Base-by-base conservation (phyloP, 2,888 invertebrate species). In the Orthosia incerta region DNA sequence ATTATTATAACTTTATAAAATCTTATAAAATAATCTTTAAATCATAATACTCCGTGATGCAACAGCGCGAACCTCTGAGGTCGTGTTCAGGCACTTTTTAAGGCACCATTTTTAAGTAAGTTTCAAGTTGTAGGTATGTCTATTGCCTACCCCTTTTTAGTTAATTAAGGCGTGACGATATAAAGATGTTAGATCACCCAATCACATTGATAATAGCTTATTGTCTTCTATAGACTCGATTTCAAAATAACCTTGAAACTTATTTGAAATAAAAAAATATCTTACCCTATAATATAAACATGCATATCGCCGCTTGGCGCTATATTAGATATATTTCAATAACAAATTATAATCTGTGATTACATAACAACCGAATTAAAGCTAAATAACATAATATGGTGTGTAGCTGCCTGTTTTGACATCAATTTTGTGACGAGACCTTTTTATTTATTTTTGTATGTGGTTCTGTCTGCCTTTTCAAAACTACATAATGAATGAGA, bases 41-140 rank as follows among this genome's bases (percentile, higher is more conserved):
- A 72, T 78, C 73, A 63, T 91, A 93, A 93, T 94, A 94, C 94
- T 94, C 93, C 93, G 89, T 88, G 67, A 82, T 59, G 90, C 91
- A 93, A 92, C 93, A 48, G 91, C 91, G 89, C 89, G 12, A 65
- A 79, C 77, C 76, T 72, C 69, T 56, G 15, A 67, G 78, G 76
- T 23, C 79, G 84, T 77, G 69, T 86, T 53, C 39, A 89, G 89
- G 89, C 90, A 91, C 90, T 83, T 68, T 65, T 15, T 53, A 88
- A 90, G 87, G 88, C 88, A 88, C 88, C 83, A 62, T 31, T 51
- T 74, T 71, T 53, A 74, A 72, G 73, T 53, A 70, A 62, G 57
- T 76, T 76, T 74, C 70, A 64, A 75, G 69, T 64, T 50, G 12
- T n/a, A 4, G 13, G 2, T 62, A 18, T 56, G 46, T 70, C n/a